Evolutionary conservation across 2,888 invertebrate species (phyloP).

Genomic region (Thymelicus acteon): DNA sequence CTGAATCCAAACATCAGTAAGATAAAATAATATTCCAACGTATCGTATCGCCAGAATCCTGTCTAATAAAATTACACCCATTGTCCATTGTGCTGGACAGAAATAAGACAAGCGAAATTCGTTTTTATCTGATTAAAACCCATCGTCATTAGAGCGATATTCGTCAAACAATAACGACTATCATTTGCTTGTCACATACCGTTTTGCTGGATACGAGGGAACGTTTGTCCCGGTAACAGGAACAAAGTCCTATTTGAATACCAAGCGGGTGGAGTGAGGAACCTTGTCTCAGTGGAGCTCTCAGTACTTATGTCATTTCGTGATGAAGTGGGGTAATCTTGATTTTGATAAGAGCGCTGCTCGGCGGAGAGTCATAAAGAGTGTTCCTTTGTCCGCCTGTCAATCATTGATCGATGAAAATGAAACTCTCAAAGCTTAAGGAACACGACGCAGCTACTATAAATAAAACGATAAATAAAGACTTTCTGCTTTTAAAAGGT

Average conservation of each 20-base stretch:
- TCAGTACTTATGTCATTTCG: slow-evolving; percentile 35
- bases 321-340: slow-evolving; percentile 50
- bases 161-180: slow-evolving; percentile 61
- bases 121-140: slow-evolving; percentile 57
- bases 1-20: slow-evolving; percentile 33
- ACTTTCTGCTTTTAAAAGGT: slow-evolving; percentile 24
- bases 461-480: slow-evolving; percentile 29
- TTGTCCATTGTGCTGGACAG: slow-evolving; percentile 58
- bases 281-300: slow-evolving; percentile 45
- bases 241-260: slow-evolving; percentile 44
- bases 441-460: slow-evolving; percentile 32
- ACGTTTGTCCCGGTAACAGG: slow-evolving; percentile 37
- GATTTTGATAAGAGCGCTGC: slow-evolving; percentile 58
- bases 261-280: slow-evolving; percentile 34
- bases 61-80: slow-evolving; percentile 40
- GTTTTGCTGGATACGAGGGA: slow-evolving; percentile 39
- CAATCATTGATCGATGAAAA: slow-evolving; percentile 65
- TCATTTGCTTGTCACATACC: slow-evolving; percentile 63
- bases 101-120: slow-evolving; percentile 56
- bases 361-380: slow-evolving; percentile 53
- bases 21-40: slow-evolving; percentile 27
- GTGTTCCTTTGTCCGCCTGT: slow-evolving; percentile 64
- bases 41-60: slow-evolving; percentile 18
- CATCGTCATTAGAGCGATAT: slow-evolving; percentile 61
- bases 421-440: slow-evolving; percentile 41